Evolutionary conservation across 37 sponge, comb jelly and placozoan species (phyloP).

Genomic region (Chondrosia reniformis): DNA sequence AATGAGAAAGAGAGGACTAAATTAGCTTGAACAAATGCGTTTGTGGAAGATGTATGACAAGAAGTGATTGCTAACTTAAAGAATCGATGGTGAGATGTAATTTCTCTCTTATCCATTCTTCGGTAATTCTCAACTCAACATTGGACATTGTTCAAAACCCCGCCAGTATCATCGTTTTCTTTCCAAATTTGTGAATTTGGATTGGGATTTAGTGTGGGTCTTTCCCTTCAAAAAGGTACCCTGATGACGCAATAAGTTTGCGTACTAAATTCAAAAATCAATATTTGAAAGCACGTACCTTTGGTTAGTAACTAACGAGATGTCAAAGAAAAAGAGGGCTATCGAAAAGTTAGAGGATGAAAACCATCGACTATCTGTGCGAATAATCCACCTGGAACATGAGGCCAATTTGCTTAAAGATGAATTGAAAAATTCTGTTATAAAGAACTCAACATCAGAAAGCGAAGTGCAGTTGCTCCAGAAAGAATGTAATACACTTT

Average conservation of each 20-base stretch:
- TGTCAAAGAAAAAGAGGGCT: slow-evolving; percentile 6
- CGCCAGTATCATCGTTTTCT: too few relatives aligned
- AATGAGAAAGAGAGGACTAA: neutral
- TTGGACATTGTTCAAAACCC: too few relatives aligned
- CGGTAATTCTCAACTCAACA: slow-evolving; percentile 53
- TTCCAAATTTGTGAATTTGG: too few relatives aligned
- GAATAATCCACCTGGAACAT: neutral
- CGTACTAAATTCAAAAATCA: neutral
- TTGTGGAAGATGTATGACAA: neutral
- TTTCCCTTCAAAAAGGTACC: too few relatives aligned
- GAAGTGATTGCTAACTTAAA: slow-evolving; percentile 44
- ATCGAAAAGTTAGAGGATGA: slow-evolving; percentile 5
- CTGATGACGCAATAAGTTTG: too few relatives aligned
- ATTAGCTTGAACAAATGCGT: neutral
- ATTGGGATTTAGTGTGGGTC: too few relatives aligned
- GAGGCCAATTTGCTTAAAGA: neutral
- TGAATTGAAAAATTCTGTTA: neutral
- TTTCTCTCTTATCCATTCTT: slow-evolving; percentile 81
- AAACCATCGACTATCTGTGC: neutral
- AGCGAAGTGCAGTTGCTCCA: slow-evolving; percentile 13
- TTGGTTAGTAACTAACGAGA: too few relatives aligned
- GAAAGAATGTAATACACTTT: neutral
- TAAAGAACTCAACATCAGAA: neutral
- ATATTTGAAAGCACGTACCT: too few relatives aligned
- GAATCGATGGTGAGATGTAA: slow-evolving; percentile 50